phyloP scores from a whole-genome alignment of 2,888 invertebrate species.

The Drosophila macrospina region DNA sequence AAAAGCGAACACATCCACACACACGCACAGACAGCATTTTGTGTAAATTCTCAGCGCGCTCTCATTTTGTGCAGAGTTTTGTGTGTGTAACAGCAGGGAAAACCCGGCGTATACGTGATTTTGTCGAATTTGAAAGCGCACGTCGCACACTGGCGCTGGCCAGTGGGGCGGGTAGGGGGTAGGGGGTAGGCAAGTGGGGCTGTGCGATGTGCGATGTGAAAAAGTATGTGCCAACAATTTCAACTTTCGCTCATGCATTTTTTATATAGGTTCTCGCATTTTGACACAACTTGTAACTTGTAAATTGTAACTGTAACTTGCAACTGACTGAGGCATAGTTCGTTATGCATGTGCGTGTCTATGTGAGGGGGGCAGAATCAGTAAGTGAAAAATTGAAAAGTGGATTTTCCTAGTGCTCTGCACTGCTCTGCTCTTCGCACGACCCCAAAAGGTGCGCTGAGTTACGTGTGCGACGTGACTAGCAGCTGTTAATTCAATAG shows the following conservation, averaged over 20 bases:
- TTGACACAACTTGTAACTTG: constrained; percentile 69
- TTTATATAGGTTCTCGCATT: constrained; percentile 55
- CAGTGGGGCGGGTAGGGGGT: not conserved
- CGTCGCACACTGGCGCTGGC: constrained; percentile 51
- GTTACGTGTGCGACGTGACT: constrained; percentile 80
- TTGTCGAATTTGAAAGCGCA: constrained; percentile 77
- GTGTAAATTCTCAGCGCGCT: constrained; percentile 64
- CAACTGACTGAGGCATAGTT: constrained; percentile 64
- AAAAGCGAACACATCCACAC: constrained; percentile 35
- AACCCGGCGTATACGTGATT: constrained; percentile 77
- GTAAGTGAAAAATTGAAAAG: constrained; percentile 81
- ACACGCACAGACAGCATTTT: constrained; percentile 44
- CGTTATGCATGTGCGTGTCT: constrained; percentile 59
- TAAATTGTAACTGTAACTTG: constrained; percentile 56
- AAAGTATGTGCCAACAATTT: constrained; percentile 66
- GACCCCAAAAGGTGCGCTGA: constrained; percentile 61
- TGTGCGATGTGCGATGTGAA: constrained; percentile 50
- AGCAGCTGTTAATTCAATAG: constrained; percentile 80
- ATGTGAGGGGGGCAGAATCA: constrained; percentile 43
- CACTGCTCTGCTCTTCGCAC: constrained; percentile 4
- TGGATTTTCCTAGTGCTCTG: constrained; percentile 56
- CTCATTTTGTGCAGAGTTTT: constrained; percentile 61
- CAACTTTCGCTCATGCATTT: constrained; percentile 53
- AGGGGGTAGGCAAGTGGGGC: not conserved
- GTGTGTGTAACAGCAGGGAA: constrained; percentile 73